These are phyloP conservation scores for Mycteria americana DNA, from an alignment of 2,797 vertebrate species.

Conservation along the genomic window DNA sequence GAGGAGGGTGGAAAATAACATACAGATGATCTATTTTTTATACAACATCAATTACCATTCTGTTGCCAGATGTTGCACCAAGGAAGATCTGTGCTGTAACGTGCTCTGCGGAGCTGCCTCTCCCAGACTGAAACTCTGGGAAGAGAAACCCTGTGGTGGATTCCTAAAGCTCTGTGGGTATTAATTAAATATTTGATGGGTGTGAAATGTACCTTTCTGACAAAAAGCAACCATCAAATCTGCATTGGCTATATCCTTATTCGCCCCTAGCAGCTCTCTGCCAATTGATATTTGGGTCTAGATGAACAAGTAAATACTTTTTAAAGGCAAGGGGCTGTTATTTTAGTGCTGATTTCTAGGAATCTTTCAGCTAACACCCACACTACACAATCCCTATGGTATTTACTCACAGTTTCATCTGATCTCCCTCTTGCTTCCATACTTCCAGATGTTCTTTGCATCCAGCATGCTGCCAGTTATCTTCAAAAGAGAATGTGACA, in stretches of 20 bases:
- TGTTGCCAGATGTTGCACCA: slow-evolving; percentile 17
- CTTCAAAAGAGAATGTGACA: slow-evolving; percentile 43
- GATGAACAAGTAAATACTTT: background rate
- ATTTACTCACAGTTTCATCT: slow-evolving; percentile 30
- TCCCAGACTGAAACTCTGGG: background rate
- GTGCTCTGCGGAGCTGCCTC: background rate
- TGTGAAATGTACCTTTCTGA: background rate
- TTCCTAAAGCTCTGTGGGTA: background rate
- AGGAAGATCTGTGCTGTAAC: background rate
- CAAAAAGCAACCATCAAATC: background rate
- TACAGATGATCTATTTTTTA: slow-evolving; percentile 34
- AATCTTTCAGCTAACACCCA: slow-evolving; percentile 19
- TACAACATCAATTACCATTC: slow-evolving; percentile 7
- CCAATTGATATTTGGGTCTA: background rate
- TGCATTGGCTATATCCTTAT: background rate
- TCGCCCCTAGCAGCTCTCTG: background rate
- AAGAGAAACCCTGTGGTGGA: background rate
- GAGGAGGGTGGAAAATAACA: slow-evolving; percentile 37
- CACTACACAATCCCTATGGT: background rate
- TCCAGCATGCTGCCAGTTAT: slow-evolving; percentile 11
- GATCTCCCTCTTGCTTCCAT: background rate
- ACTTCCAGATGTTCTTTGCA: slow-evolving; percentile 43
- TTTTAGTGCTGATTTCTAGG: slow-evolving; percentile 23
- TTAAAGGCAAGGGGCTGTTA: background rate
- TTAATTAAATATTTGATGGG: background rate